Evolutionary conservation across 2,888 invertebrate species (phyloP).

Genomic region (Zootermopsis nevadensis): DNA sequence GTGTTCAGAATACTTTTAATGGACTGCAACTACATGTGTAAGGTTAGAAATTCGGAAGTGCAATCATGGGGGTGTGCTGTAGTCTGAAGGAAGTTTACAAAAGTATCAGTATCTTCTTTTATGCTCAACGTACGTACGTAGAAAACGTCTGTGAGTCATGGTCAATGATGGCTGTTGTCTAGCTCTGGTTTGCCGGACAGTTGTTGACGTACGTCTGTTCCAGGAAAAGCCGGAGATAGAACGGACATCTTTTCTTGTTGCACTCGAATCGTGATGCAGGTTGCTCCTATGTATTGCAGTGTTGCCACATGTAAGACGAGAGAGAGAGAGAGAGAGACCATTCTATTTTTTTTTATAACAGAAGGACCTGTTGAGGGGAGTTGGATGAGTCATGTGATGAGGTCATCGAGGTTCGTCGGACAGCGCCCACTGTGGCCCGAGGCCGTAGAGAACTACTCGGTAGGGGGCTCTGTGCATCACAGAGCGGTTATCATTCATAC

Average conservation of each 20-base stretch:
- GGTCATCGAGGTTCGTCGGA: conserved; percentile 28
- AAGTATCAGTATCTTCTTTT: background rate
- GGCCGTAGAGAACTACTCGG: background rate
- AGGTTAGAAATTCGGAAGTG: too few relatives aligned
- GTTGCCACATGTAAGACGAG: background rate
- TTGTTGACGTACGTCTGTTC: background rate
- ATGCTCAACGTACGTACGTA: too few relatives aligned
- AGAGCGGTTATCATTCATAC: background rate
- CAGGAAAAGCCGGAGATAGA: too few relatives aligned
- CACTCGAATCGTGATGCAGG: background rate
- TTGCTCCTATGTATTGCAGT: background rate
- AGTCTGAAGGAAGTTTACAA: too few relatives aligned
- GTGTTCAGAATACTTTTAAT: too few relatives aligned
- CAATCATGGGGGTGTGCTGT: too few relatives aligned
- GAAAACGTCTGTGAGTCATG: background rate
- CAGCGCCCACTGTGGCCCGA: background rate
- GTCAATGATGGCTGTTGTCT: background rate
- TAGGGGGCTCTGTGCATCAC: background rate
- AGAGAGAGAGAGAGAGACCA: conserved; percentile 15
- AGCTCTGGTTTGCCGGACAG: too few relatives aligned
- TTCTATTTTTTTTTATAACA: conserved; percentile 31
- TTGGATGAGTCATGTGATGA: conserved; percentile 36
- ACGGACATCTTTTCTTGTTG: background rate
- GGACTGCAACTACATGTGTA: too few relatives aligned
- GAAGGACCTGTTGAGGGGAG: conserved; percentile 32